Percentiles rank a stretch among this genome's conserved stretches.
These are phyloP conservation scores for Gortyna flavago DNA, from an alignment of 2,888 invertebrate genomes.

Conservation along the genomic window DNA sequence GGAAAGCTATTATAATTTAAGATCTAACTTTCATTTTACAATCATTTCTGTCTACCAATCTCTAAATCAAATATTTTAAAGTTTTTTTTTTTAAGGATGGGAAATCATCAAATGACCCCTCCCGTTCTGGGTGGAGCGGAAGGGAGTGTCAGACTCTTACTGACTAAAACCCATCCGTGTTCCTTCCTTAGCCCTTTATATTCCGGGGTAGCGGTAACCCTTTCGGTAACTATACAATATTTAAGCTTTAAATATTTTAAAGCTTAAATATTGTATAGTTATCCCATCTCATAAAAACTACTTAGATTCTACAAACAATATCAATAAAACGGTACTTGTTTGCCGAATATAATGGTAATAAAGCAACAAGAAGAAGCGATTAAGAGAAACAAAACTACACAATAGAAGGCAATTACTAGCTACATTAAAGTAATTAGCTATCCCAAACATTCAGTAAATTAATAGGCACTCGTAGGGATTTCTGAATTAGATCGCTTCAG, in stretches of 20 bases:
- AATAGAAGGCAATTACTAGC: conserved; percentile 47
- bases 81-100: no score
- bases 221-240: no score
- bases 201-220: no score
- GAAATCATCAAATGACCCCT: no score
- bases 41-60: background rate
- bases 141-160: no score
- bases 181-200: no score
- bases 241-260: no score
- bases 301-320: background rate
- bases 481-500: conserved; percentile 57
- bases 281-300: background rate
- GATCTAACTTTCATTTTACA: background rate
- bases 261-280: background rate
- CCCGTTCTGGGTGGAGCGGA: no score
- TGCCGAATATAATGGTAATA: background rate
- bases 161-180: no score
- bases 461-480: conserved; percentile 60
- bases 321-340: background rate
- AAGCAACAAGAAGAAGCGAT: background rate
- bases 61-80: background rate
- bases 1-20: background rate
- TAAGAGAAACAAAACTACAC: conserved; percentile 21
- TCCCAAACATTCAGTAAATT: conserved; percentile 55
- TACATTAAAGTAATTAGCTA: conserved; percentile 59